Percentiles rank a stretch among this genome's conserved stretches.
Conservation (phyloP, 2,888 invertebrate species). For the Cephalotes varians region DNA sequence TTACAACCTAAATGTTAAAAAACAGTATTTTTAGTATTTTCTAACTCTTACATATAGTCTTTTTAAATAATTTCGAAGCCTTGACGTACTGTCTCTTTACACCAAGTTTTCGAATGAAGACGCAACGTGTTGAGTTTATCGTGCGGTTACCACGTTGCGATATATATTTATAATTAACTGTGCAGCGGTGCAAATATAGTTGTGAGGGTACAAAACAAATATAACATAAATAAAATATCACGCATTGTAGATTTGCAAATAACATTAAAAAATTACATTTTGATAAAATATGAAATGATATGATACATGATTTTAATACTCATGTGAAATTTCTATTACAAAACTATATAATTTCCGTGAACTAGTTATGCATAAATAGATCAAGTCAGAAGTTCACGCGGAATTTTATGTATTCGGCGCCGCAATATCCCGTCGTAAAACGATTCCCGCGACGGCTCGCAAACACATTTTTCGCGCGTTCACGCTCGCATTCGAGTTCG, state of each 20-base stretch:
- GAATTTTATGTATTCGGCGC: conserved; percentile 40
- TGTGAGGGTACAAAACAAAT: neutral
- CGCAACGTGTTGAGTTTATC: conserved; percentile 26
- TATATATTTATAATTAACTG: conserved; percentile 37
- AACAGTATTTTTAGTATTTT: neutral
- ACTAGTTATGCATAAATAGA: neutral
- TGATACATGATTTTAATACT: neutral
- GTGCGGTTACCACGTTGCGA: conserved; percentile 18
- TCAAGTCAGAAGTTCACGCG: neutral
- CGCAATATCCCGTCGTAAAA: conserved; percentile 31
- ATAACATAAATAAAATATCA: conserved; percentile 1
- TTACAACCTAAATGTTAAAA: no score
- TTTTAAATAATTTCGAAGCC: neutral
- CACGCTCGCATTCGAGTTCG: conserved; percentile 48
- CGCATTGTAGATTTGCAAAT: neutral
- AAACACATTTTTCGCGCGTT: conserved; percentile 46
- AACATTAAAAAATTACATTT: neutral
- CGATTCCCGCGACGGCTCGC: conserved; percentile 33
- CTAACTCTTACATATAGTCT: neutral
- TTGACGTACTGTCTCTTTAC: neutral
- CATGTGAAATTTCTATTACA: neutral
- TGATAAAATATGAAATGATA: neutral
- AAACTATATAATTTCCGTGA: neutral
- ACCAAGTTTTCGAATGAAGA: neutral
- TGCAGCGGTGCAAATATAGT: conserved; percentile 10